Evolutionary conservation across 2,113 vertebrate species (phyloP).

Genomic region (Arothron firmamentum): DNA sequence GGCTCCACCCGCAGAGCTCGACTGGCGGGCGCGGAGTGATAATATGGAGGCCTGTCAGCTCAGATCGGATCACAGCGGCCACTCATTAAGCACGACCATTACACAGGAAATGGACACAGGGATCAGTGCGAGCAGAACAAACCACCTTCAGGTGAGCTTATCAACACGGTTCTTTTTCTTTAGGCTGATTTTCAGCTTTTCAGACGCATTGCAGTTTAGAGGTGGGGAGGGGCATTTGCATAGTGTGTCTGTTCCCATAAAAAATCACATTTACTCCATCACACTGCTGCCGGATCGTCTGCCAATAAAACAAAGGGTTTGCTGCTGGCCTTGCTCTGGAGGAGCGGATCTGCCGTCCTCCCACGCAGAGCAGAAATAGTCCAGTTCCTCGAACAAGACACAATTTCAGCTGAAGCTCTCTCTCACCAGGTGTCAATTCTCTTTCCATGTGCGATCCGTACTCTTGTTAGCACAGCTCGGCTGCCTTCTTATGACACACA

Average conservation of each 20-base stretch:
- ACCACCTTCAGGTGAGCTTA: constrained; percentile 39
- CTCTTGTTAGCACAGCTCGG: constrained; percentile 63
- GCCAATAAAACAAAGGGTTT: constrained; percentile 55
- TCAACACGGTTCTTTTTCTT: constrained; percentile 9
- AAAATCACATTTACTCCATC: constrained; percentile 24
- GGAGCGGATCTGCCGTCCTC: constrained; percentile 58
- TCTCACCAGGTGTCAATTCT: constrained; percentile 41
- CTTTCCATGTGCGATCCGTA: constrained; percentile 42
- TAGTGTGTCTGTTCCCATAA: constrained; percentile 26
- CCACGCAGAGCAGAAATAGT: constrained; percentile 71
- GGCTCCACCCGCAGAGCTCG: constrained; percentile 24
- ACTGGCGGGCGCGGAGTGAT: constrained; percentile 26
- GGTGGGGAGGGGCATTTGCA: constrained; percentile 9
- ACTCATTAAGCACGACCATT: constrained; percentile 65
- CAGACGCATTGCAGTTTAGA: not conserved
- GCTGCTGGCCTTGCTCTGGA: constrained; percentile 50
- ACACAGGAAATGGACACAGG: constrained; percentile 57
- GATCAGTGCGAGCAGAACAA: constrained; percentile 57
- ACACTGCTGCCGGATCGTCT: constrained; percentile 31
- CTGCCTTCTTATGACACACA: constrained; percentile 42
- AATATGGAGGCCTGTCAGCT: too few species aligned
- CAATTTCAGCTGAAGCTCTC: constrained; percentile 51
- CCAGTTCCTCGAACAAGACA: constrained; percentile 56
- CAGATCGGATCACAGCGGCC: constrained; percentile 36
- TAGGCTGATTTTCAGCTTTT: not conserved